Conservation (phyloP, 2,113 vertebrate species). For the Ophthalmolycus amberensis region DNA sequence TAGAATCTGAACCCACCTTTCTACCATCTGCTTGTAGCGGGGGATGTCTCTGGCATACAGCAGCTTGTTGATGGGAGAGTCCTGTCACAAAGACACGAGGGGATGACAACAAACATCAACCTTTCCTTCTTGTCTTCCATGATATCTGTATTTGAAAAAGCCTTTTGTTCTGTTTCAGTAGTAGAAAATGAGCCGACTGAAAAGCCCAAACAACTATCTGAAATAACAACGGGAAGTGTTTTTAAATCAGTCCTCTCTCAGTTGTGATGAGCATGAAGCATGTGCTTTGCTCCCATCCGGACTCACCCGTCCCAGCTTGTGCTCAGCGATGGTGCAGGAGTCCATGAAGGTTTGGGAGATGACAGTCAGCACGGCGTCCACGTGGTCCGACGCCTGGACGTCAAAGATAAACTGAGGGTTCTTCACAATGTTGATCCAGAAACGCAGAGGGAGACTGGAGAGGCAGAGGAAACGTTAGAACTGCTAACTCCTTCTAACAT, state of each 20-base stretch:
- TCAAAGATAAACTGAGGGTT: constrained; percentile 98
- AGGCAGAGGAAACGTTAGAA: background rate
- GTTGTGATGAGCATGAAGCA: background rate
- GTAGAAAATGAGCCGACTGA: background rate
- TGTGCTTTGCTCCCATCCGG: background rate
- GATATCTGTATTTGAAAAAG: background rate
- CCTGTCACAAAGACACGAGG: constrained; percentile 60
- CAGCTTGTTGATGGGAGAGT: constrained; percentile 87
- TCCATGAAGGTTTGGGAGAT: constrained; percentile 99
- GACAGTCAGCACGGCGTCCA: constrained; percentile 95
- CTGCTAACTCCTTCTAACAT: background rate
- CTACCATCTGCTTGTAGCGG: constrained; percentile 87
- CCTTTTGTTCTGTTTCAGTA: background rate
- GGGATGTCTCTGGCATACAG: constrained; percentile 86
- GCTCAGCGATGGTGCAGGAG: constrained; percentile 96
- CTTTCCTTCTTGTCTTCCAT: background rate
- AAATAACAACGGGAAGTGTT: background rate
- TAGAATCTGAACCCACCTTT: constrained; percentile 67
- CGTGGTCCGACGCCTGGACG: constrained; percentile 94
- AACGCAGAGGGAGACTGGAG: constrained; percentile 92
- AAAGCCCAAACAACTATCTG: background rate
- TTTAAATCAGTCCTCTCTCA: background rate
- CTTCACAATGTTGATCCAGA: constrained; percentile 99
- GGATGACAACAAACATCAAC: background rate
- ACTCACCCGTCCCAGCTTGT: constrained; percentile 96